Conservation (phyloP, 1,140 invertebrate species). For the Colletes gigas region DNA sequence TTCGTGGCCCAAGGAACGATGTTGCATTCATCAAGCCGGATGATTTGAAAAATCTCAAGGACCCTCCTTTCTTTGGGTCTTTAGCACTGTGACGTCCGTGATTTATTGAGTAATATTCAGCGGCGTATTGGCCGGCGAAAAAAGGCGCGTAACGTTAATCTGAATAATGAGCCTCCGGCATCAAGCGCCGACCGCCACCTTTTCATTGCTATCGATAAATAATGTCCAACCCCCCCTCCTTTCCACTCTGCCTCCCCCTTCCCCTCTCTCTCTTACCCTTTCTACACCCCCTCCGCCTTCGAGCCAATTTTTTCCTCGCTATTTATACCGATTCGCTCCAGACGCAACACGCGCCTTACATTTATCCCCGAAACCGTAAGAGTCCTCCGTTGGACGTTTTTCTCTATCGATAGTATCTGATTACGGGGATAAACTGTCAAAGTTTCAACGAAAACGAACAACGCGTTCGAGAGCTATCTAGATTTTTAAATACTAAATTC, state of each 20-base stretch:
- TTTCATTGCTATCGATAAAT: conserved; percentile 69
- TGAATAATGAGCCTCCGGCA: conserved; percentile 67
- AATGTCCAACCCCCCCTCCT: conserved; percentile 55
- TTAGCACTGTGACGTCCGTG: conserved; percentile 68
- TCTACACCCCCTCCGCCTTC: conserved; percentile 3
- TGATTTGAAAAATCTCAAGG: conserved; percentile 69
- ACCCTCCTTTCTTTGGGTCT: conserved; percentile 68
- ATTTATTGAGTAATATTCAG: conserved; percentile 68
- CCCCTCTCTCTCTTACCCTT: not conserved
- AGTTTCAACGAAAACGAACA: no score
- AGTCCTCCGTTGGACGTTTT: no score
- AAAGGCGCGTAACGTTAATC: conserved; percentile 68
- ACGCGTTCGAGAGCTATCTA: no score
- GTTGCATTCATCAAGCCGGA: conserved; percentile 67
- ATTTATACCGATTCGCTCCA: conserved; percentile 61
- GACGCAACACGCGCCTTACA: not conserved
- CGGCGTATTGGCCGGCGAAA: conserved; percentile 65
- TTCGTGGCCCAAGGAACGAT: conserved; percentile 64
- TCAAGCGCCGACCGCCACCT: conserved; percentile 66
- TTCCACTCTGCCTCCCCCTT: not conserved
- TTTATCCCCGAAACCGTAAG: no score
- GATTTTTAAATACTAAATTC: no score
- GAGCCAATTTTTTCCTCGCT: conserved; percentile 31
- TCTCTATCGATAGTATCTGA: no score
- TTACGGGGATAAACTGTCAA: no score